Evolutionary conservation across 2,113 vertebrate genomes (phyloP), one percentile per base, ranked within the genome.

Genomic region (Cynoglossus semilaevis): DNA sequence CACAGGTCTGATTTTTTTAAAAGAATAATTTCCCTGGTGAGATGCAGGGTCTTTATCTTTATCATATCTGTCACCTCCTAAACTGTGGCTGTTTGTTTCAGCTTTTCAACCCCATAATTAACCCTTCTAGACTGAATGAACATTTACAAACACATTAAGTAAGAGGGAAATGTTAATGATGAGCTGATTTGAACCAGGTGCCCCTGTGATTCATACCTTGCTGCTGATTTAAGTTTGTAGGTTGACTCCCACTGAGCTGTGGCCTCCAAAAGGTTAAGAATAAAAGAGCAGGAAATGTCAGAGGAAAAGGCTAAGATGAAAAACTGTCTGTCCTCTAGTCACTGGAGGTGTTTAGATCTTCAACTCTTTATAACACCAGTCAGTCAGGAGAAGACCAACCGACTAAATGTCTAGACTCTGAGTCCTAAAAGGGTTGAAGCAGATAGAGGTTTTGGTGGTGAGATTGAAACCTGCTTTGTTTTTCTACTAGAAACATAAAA

Each of bases 201-300:
- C 29, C n/a, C 57, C 35, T 50, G 44, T 50, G 54, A 68, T 75
- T 64, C 45, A 60, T 42, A 13, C 22, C 9, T 38, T 8, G 9
- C 3, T 0, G 17, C 12, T 40, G 42, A 2, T 2, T 50, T 57
- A 52, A 53, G 22, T 12, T 55, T 70, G 8, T 42, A 35, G 13
- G 53, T 71, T 51, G 48, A 60, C 36, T 43, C 14, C 14, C 56
- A 6, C 7, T 60, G 29, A 48, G 19, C 16, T 15, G 17, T 15
- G 8, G 56, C 34, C 19, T 16, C 11, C 2, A 14, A 36, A 72
- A 49, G 34, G 51, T 45, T 49, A 15, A 44, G 12, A 46, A 17
- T 45, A 58, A 51, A 54, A 9, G 40, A 41, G 35, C 41, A 49
- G 55, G 17, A 59, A 62, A 66, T 55, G 35, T 50, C 42, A 58